phyloP scores from a whole-genome alignment of 1,140 invertebrate species.

The Branchinecta lindahli region DNA sequence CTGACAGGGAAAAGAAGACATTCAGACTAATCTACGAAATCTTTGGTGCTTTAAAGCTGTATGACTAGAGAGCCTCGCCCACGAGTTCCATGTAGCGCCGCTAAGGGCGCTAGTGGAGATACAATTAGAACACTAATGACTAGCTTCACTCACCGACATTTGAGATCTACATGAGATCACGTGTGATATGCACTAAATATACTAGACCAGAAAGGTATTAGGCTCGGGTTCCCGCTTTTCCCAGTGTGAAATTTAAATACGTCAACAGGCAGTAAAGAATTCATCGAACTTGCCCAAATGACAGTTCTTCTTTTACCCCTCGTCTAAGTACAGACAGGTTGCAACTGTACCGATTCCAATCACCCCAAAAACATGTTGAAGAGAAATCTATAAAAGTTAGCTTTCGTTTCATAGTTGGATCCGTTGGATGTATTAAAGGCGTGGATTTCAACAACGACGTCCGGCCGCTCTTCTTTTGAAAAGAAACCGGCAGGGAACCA shows the following conservation, averaged over 20 bases:
- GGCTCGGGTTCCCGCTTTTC: neutral
- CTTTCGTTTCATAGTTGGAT: too few species aligned
- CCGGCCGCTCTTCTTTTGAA: too few species aligned
- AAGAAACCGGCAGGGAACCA: too few species aligned
- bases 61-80: slow-evolving; percentile 7
- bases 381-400: too few species aligned
- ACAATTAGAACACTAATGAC: neutral
- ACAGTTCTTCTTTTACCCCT: too few species aligned
- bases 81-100: neutral
- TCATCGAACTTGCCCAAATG: too few species aligned
- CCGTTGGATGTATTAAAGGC: too few species aligned
- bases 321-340: too few species aligned
- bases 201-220: neutral
- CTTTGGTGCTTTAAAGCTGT: neutral
- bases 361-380: too few species aligned
- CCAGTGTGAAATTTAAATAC: neutral
- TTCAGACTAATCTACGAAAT: neutral
- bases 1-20: neutral
- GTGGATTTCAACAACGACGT: too few species aligned
- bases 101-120: neutral
- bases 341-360: too few species aligned
- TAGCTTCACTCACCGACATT: neutral
- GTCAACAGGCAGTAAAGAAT: too few species aligned
- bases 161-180: neutral
- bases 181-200: neutral